phyloP scores from a whole-genome alignment of 1,140 invertebrate species.

The Drosophila sucinea region DNA sequence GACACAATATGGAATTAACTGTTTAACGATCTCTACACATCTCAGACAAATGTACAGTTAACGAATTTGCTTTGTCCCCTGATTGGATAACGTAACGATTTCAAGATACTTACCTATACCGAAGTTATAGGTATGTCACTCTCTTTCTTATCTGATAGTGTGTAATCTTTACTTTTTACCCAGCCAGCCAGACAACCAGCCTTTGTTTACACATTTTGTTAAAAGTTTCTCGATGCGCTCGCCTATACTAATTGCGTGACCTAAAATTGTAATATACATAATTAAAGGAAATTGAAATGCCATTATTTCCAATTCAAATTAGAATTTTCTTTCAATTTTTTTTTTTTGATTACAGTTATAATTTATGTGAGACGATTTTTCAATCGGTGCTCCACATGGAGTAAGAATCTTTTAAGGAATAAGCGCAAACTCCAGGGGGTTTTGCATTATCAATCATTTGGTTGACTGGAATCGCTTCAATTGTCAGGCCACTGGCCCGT shows the following conservation, averaged over 20 bases:
- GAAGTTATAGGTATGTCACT: not conserved
- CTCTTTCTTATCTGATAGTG: not conserved
- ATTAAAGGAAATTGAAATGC: slow-evolving; percentile 67
- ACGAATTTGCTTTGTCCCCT: not conserved
- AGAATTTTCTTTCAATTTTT: slow-evolving; percentile 2
- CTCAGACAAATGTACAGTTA: not conserved
- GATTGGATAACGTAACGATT: no score
- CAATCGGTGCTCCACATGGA: slow-evolving; percentile 68
- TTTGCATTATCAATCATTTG: slow-evolving; percentile 68
- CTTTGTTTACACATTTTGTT: slow-evolving; percentile 40
- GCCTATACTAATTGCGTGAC: slow-evolving; percentile 29
- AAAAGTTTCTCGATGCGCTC: slow-evolving; percentile 39
- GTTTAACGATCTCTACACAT: not conserved
- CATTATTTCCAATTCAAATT: slow-evolving; percentile 51
- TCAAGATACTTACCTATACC: no score
- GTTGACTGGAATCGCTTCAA: slow-evolving; percentile 18
- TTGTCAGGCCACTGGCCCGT: slow-evolving; percentile 37
- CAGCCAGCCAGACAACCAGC: not conserved
- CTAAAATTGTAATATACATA: slow-evolving; percentile 51
- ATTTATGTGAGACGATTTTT: slow-evolving; percentile 79
- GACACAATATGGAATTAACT: slow-evolving; percentile 12
- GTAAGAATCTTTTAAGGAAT: slow-evolving; percentile 42
- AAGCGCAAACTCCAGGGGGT: slow-evolving; percentile 35
- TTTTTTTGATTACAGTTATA: slow-evolving; percentile 75
- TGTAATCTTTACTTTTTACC: not conserved